Base-by-base conservation (phyloP, 1,140 invertebrate genomes). In the Euwallacea fornicatus region DNA sequence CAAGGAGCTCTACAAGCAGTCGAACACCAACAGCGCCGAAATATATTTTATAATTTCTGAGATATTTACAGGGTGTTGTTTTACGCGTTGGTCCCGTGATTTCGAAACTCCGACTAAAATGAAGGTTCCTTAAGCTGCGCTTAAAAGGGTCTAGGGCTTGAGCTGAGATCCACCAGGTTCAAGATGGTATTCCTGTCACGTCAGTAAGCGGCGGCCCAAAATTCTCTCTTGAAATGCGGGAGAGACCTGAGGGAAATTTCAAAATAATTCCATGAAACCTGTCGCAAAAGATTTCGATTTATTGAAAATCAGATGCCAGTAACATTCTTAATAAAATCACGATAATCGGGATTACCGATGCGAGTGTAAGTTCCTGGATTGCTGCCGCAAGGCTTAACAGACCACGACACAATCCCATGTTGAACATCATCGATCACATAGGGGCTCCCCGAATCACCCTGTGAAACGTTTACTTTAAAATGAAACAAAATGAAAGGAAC, bases 391-490 rank as follows among this genome's bases (percentile, higher is more conserved):
- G 53, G 53, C 13, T 58, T 58, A 15, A 43, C 3, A 10, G 53
- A 66, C 65, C 65, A 66, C 1, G 65, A 66, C 3, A 66, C 54
- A 6, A 66, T 7, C 2, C 65, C 65, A 11, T 58, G 56, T 33
- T 56, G 16, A n/a, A 58, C 2, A 7, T 54, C 53, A 16, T 66
- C 58, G 2, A 58, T 44, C 2, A 58, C 42, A 16, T 10, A 44
- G 9, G 65, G 65, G 11, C 65, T 41, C 2, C 65, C 65, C 33
- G 65, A 66, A 43, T 66, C 65, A 13, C 62, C 62, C 62, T 65
- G 46, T 0, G n/a, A 54, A 65, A 56, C 10, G 59, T 86, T 83
- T 0, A 83, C 82, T 89, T 87, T 42, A 90, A 83, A 80, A 91
- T 89, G 0, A 60, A 7, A 66, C 42, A 33, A 33, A 33, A 33